Evolutionary conservation across 2,797 vertebrate genomes (phyloP), one percentile per base, ranked within the genome.

Genomic region (Lindbergichthys nudifrons): DNA sequence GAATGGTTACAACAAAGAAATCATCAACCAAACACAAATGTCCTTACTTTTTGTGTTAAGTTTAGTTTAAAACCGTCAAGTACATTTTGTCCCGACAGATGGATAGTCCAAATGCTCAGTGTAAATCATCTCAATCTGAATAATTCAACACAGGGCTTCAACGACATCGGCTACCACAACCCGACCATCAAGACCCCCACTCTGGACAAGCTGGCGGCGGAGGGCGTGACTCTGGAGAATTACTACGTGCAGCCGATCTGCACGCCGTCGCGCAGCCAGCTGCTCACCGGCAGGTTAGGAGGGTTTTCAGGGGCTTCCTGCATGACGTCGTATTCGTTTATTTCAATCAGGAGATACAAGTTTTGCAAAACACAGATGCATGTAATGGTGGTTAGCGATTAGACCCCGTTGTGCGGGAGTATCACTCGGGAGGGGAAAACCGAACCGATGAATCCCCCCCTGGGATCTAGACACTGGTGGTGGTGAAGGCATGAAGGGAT

Each of bases 231-330:
- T 41, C 88, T 99, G 92, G 98, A 99, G 93, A 99, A 98, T 51
- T 99, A 99, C 74, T 99, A 99, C 54, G 97, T 99, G 14, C 98
- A 99, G 80, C 98, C 98, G 65, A 97, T 99, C 92, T 99, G 98
- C 79, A 99, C 98, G 0, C 98, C 98, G 0, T 98, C 97, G 3
- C 94, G 97, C 70, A 99, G 98, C 89, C 97, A 98, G 88, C 97
- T 99, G 54, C 94, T 99, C 72, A 98, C 97, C 0, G 98, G 97
- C 92, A 97, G 97, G 97, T 93, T 80, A 16, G 0, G 13, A 32
- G n/a, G 6, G 30, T 0, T 43, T 5, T 9, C 0, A 10, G 12
- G 0, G 2, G 46, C 2, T 19, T 5, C 30, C 21, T 16, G 13
- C 19, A 51, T 51, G 48, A 36, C 8, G 32, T 6, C 32, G 32